Conservation (phyloP, 2,113 vertebrate genomes). For the Protobothrops flavoviridis region DNA sequence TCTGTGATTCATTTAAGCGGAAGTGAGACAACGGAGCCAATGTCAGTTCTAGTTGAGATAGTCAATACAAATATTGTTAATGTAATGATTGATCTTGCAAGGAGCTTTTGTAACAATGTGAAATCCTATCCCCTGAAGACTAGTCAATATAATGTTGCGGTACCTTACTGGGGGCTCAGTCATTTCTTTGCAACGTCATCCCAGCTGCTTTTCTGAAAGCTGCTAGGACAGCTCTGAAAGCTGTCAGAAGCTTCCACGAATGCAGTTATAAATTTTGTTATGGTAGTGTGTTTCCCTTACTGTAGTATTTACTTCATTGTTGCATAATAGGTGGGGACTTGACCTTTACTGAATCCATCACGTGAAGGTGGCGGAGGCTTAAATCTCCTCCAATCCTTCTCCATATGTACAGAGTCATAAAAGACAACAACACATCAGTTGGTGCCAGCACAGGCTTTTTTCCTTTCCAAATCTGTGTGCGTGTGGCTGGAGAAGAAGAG, state of each 20-base stretch:
- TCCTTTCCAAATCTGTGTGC: neutral
- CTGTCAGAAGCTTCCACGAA: neutral
- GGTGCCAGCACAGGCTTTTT: neutral
- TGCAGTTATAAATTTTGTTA: neutral
- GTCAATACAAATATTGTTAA: conserved; percentile 81
- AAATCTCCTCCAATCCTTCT: neutral
- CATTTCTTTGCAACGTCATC: conserved; percentile 17
- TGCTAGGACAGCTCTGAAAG: neutral
- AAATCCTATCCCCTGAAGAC: conserved; percentile 48
- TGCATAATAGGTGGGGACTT: neutral
- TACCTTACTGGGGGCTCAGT: conserved; percentile 29
- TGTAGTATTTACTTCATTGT: neutral
- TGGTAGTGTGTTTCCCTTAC: neutral
- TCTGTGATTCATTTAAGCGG: conserved; percentile 75
- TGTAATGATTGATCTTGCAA: conserved; percentile 72
- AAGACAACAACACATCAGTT: neutral
- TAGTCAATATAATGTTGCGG: conserved; percentile 51
- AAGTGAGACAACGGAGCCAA: conserved; percentile 75
- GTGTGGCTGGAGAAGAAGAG: neutral
- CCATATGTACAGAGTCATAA: neutral
- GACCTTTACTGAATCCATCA: neutral
- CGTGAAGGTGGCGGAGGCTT: neutral
- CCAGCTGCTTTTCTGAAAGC: conserved; percentile 44
- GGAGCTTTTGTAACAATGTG: conserved; percentile 53
- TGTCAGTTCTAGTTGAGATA: conserved; percentile 71